Conservation (phyloP, 2,888 invertebrate genomes). For the Eilema caniola region DNA sequence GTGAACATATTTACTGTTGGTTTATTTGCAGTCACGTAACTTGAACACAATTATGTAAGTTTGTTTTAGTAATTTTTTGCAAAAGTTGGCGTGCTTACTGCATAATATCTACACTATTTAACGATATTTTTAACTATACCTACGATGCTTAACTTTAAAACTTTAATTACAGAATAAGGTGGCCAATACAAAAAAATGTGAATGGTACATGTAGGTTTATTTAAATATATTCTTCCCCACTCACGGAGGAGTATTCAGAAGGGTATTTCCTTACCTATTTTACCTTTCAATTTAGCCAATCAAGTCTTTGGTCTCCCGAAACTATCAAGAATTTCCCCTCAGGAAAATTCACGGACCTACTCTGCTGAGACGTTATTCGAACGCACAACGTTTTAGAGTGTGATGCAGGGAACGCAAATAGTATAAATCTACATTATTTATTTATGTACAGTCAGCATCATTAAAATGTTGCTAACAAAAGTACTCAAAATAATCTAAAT, state of each 20-base stretch:
- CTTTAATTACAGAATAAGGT: not conserved
- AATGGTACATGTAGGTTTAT: too few species aligned
- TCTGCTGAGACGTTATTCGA: not conserved
- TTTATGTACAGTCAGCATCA: too few species aligned
- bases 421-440: too few species aligned
- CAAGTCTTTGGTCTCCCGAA: too few species aligned
- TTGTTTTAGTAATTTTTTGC: constrained; percentile 12
- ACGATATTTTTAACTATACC: constrained; percentile 1
- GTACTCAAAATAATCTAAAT: too few species aligned
- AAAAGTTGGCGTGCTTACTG: not conserved
- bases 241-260: too few species aligned
- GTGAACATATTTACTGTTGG: not conserved
- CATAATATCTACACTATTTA: constrained; percentile 12
- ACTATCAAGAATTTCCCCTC: too few species aligned
- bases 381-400: not conserved
- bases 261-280: too few species aligned
- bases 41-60: not conserved
- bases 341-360: not conserved
- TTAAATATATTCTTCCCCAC: too few species aligned
- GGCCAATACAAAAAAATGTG: not conserved
- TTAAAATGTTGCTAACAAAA: too few species aligned
- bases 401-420: too few species aligned
- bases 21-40: not conserved
- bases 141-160: constrained; percentile 9
- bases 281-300: too few species aligned